These are phyloP conservation scores for Thalassaphorura encarpata DNA, from an alignment of 1,140 invertebrate genomes.

Conservation along the genomic window DNA sequence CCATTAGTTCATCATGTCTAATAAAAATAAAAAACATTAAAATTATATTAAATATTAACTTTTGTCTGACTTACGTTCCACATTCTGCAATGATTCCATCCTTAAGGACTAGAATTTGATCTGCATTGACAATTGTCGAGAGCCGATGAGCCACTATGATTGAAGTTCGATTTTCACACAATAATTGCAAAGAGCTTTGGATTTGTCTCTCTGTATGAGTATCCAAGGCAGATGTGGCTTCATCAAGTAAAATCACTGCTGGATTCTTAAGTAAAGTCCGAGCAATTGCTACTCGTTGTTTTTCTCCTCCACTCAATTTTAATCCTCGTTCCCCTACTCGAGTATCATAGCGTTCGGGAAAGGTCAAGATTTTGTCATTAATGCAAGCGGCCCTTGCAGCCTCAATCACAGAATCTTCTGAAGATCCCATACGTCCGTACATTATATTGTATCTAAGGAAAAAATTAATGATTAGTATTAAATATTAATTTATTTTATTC, in stretches of 20 bases:
- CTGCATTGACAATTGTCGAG: slow-evolving; percentile 49
- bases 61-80: slow-evolving; percentile 41
- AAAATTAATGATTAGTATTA: not conserved
- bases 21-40: slow-evolving; percentile 23
- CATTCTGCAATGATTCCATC: slow-evolving; percentile 46
- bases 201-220: slow-evolving; percentile 76
- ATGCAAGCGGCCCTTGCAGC: slow-evolving; percentile 89
- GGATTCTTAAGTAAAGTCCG: slow-evolving; percentile 80
- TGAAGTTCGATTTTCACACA: slow-evolving; percentile 45
- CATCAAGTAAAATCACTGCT: slow-evolving; percentile 74
- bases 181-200: slow-evolving; percentile 46
- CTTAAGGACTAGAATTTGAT: slow-evolving; percentile 48
- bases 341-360: slow-evolving; percentile 79
- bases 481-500: not conserved
- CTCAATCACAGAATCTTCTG: slow-evolving; percentile 70
- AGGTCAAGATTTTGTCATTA: slow-evolving; percentile 78
- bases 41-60: not conserved
- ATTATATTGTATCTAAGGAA: slow-evolving; percentile 76
- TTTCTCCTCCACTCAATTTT: slow-evolving; percentile 30
- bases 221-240: slow-evolving; percentile 77
- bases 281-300: slow-evolving; percentile 87
- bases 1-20: slow-evolving; percentile 44
- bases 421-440: slow-evolving; percentile 71
- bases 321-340: slow-evolving; percentile 39
- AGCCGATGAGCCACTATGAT: slow-evolving; percentile 49